Conservation (phyloP, 1,140 invertebrate genomes). For the Coptotermes formosanus region DNA sequence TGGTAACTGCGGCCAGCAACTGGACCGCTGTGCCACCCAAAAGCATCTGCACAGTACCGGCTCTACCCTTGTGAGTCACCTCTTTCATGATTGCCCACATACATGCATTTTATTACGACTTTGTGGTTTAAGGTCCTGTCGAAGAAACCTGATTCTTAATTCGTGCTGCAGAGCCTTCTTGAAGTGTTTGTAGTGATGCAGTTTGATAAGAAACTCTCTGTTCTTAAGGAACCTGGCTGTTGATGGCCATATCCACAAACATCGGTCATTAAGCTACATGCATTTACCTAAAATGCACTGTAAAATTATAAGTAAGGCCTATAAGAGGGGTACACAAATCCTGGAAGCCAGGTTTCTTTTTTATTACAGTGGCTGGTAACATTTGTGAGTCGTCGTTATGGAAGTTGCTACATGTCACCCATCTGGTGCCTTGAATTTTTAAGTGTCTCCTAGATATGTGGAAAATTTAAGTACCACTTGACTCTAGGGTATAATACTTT, state of each 20-base stretch:
- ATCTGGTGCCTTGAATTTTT: too few relatives aligned
- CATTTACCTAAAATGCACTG: too few relatives aligned
- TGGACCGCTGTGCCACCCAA: constrained; percentile 81
- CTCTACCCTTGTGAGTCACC: constrained; percentile 37
- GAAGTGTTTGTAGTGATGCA: not conserved
- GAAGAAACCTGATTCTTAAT: not conserved
- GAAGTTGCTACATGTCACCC: too few relatives aligned
- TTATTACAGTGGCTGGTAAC: too few relatives aligned
- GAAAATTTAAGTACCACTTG: too few relatives aligned
- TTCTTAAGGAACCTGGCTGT: not conserved
- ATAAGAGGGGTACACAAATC: too few relatives aligned
- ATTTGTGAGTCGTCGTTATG: too few relatives aligned
- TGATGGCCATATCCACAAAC: not conserved
- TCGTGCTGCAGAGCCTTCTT: not conserved
- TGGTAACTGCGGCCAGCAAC: constrained; percentile 70
- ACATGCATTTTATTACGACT: not conserved
- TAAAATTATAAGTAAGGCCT: too few relatives aligned
- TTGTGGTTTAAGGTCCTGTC: not conserved
- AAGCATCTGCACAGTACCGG: constrained; percentile 54
- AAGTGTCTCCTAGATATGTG: too few relatives aligned
- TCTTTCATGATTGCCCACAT: not conserved
- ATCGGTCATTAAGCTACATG: not conserved
- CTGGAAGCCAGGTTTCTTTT: too few relatives aligned
- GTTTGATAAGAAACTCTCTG: not conserved
- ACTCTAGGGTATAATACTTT: too few relatives aligned